A percentile compares a stretch with the other conserved stretches of the same genome.
Evolutionary conservation across 1,140 invertebrate species (phyloP).

Genomic region (Scaptomyza pallida): DNA sequence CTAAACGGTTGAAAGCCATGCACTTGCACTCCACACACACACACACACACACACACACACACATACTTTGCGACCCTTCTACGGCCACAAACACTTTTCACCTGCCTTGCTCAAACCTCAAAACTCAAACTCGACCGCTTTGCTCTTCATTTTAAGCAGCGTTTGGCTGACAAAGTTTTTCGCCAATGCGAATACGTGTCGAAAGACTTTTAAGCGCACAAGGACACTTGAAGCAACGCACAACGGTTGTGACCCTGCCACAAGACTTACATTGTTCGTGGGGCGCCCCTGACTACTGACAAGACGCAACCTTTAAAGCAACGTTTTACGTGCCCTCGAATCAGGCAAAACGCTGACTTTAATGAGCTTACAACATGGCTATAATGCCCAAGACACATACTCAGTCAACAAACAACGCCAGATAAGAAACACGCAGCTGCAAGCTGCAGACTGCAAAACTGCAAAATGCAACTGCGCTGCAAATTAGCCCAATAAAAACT

Average conservation of each 20-base stretch:
- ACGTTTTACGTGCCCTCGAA: conserved; percentile 60
- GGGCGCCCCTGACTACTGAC: conserved; percentile 20
- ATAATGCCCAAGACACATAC: conserved; percentile 11
- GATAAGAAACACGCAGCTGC: conserved; percentile 63
- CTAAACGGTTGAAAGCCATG: conserved; percentile 69
- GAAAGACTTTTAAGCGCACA: conserved; percentile 71
- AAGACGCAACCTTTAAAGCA: conserved; percentile 38
- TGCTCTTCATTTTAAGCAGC: conserved; percentile 58
- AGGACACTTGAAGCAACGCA: conserved; percentile 64
- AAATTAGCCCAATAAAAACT: conserved; percentile 48
- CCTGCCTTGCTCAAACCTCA: not conserved
- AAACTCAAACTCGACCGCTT: not conserved
- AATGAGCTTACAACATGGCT: conserved; percentile 64
- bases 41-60: too few relatives aligned
- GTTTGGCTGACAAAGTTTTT: conserved; percentile 67
- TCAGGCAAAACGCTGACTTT: conserved; percentile 47
- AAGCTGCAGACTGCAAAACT: conserved; percentile 7
- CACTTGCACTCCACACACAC: conserved; percentile 65
- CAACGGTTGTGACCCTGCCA: conserved; percentile 11
- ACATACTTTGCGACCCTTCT: too few relatives aligned
- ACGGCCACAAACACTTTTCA: not conserved
- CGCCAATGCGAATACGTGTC: conserved; percentile 63
- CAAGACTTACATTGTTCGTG: not conserved
- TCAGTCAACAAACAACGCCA: conserved; percentile 1
- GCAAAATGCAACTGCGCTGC: conserved; percentile 10